These are phyloP conservation scores for Macrophya alboannulata DNA, from an alignment of 2,888 invertebrate species.

Conservation along the genomic window DNA sequence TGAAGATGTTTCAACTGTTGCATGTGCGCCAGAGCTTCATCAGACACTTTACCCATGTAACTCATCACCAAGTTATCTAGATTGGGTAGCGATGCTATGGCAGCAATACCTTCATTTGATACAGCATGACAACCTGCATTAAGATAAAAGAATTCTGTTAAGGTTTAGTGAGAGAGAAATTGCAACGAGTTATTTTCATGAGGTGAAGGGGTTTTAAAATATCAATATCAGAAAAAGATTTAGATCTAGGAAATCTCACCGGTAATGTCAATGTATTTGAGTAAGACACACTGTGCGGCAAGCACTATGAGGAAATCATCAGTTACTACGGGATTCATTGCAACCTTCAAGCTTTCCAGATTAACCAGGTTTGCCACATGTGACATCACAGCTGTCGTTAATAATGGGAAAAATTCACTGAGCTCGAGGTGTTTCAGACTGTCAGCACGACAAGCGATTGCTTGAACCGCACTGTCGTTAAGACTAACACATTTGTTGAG, in stretches of 20 bases:
- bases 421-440: constrained; percentile 69
- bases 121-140: constrained; percentile 66
- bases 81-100: constrained; percentile 69
- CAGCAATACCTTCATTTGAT: constrained; percentile 68
- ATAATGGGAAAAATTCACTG: constrained; percentile 71
- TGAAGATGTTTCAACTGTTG: constrained; percentile 69
- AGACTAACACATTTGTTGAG: constrained; percentile 68
- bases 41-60: constrained; percentile 66
- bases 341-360: constrained; percentile 80
- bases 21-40: constrained; percentile 67
- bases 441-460: constrained; percentile 66
- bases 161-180: neutral
- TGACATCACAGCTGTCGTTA: constrained; percentile 74
- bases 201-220: neutral
- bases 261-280: constrained; percentile 69
- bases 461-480: constrained; percentile 65
- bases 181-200: neutral
- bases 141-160: constrained; percentile 36
- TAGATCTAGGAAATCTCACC: constrained; percentile 62
- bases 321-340: constrained; percentile 80
- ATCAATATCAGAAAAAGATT: neutral
- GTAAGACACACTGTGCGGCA: constrained; percentile 72
- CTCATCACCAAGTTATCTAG: constrained; percentile 71
- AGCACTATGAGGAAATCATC: constrained; percentile 82
- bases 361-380: constrained; percentile 79